Conservation (phyloP, 2,797 vertebrate genomes). For the Sebastes nivosus region DNA sequence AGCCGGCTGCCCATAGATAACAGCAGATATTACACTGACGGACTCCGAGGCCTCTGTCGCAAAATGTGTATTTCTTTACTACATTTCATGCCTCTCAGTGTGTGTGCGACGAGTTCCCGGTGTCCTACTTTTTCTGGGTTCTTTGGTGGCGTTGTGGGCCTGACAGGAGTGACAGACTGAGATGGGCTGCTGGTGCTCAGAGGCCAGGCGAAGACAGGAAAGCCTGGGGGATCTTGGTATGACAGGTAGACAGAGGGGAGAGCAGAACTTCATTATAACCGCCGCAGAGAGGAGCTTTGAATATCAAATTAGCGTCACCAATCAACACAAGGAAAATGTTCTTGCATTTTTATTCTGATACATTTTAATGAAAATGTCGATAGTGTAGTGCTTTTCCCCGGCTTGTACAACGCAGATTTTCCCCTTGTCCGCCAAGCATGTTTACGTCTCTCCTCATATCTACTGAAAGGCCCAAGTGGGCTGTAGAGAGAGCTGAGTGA, state of each 20-base stretch:
- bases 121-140: constrained; percentile 79
- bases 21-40: constrained; percentile 52
- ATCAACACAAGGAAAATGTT: constrained; percentile 24
- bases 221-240: constrained; percentile 66
- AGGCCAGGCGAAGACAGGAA: constrained; percentile 71
- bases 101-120: constrained; percentile 40
- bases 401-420: constrained; percentile 35
- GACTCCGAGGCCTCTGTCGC: constrained; percentile 58
- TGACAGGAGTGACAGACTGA: constrained; percentile 78
- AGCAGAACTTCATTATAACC: constrained; percentile 64
- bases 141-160: constrained; percentile 69
- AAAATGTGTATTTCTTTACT: constrained; percentile 56
- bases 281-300: constrained; percentile 38
- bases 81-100: constrained; percentile 26
- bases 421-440: constrained; percentile 43
- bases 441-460: constrained; percentile 59
- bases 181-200: constrained; percentile 73
- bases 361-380: background rate
- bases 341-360: background rate
- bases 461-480: constrained; percentile 68
- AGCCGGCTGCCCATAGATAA: constrained; percentile 67
- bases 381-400: background rate
- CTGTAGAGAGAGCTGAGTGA: constrained; percentile 66
- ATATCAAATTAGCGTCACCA: constrained; percentile 51
- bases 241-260: constrained; percentile 76